These are phyloP conservation scores for Podilymbus podiceps DNA, from an alignment of 2,113 vertebrate species.

Conservation along the genomic window DNA sequence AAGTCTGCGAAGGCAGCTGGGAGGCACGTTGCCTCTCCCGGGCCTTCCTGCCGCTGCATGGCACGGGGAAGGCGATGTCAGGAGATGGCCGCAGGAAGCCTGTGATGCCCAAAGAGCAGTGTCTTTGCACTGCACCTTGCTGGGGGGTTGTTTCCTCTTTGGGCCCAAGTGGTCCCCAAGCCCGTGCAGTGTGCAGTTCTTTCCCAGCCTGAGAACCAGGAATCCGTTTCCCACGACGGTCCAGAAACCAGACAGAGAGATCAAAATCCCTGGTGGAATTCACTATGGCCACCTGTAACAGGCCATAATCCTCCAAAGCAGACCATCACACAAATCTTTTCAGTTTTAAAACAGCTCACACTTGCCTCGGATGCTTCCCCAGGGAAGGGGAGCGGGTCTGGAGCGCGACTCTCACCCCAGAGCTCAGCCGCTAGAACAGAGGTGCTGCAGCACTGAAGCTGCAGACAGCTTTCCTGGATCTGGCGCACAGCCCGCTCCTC, in stretches of 20 bases:
- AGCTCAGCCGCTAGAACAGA: background rate
- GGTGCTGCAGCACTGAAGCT: background rate
- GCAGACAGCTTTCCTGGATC: background rate
- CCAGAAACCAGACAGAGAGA: background rate
- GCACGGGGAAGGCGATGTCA: background rate
- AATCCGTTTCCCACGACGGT: background rate
- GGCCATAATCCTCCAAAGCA: fast-evolving
- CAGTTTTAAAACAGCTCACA: background rate
- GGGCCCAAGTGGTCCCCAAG: background rate
- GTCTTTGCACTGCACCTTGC: background rate
- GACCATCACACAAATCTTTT: background rate
- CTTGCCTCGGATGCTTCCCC: background rate
- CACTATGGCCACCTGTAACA: background rate
- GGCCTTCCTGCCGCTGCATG: background rate
- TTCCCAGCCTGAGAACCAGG: background rate
- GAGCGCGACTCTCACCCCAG: background rate
- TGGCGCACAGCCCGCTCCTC: background rate
- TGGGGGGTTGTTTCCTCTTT: background rate
- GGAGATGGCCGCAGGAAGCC: background rate
- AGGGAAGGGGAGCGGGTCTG: background rate
- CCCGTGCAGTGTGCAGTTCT: background rate
- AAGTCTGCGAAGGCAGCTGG: background rate
- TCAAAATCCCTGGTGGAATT: background rate
- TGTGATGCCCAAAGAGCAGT: background rate
- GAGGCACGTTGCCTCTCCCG: background rate